These are phyloP conservation scores for Sebastiscus tertius DNA, from an alignment of 2,797 vertebrate species.

Conservation along the genomic window DNA sequence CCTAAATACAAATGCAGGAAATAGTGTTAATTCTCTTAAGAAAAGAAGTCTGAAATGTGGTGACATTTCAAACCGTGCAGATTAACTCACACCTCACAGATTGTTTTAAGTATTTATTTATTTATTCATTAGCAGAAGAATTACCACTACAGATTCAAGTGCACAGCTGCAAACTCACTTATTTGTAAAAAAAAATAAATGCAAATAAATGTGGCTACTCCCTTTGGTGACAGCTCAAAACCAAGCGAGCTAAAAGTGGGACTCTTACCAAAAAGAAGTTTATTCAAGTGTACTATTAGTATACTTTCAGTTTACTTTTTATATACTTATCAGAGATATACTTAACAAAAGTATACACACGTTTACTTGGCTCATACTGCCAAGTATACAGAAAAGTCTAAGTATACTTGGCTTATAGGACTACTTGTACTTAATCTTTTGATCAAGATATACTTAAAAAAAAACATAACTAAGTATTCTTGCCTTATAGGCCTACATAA, in stretches of 20 bases:
- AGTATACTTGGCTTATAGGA: no score
- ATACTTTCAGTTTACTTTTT: no score
- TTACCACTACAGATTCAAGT: neutral
- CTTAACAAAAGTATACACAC: no score
- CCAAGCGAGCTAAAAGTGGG: neutral
- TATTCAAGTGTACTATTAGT: no score
- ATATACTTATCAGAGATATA: no score
- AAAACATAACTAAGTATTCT: no score
- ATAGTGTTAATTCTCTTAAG: neutral
- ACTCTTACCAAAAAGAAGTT: neutral
- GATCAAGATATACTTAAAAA: no score
- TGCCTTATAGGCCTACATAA: no score
- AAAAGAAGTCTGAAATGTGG: neutral
- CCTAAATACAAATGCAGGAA: neutral
- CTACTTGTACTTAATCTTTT: no score
- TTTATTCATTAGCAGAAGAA: neutral
- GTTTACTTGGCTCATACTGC: no score
- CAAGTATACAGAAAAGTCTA: no score
- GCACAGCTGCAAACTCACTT: neutral
- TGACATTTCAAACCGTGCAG: neutral
- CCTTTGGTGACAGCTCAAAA: neutral
- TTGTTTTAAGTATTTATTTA: neutral
- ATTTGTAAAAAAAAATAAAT: neutral
- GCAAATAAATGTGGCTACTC: neutral
- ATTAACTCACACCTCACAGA: neutral